Evolutionary conservation across 2,113 vertebrate species (phyloP), one percentile per base, ranked within the genome.

Genomic region (Siphamia tubifer): DNA sequence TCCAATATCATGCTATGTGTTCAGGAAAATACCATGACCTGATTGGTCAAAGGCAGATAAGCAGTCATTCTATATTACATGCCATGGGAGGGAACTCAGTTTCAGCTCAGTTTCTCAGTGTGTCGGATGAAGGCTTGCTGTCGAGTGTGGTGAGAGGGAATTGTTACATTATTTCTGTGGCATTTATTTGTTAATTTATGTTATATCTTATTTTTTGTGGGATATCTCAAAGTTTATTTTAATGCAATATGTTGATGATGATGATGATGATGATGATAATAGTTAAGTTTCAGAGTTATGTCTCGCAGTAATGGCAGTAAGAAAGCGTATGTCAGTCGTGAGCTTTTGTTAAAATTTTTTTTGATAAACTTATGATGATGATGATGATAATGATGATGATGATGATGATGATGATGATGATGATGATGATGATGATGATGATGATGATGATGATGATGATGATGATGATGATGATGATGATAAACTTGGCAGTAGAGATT

Each of bases 11-110:
- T 35, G 40, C 65, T 60, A 58, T 61, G 23, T 15, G 43, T 54
- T 65, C 58, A 17, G 56, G 52, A 38, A 55, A 54, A 54, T 28
- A 0, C 40, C 10, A 0, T 28, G 42, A 1, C 43, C 28, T 76
- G 87, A 89, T 90, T 89, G 86, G 88, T 81, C 61, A 7, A 39
- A 34, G 23, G 5, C 55, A 76, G 83, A 87, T 86, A 86, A 87
- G 57, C 62, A 67, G 76, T 75, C 53, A 51, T 77, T 79, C 60
- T 85, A 49, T 71, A 79, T 69, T 68, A 63, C 15, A 2, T 51
- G 63, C 57, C 19, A 5, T 13, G 25, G 25, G 76, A 56, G 52
- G 45, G 62, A 44, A 68, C 64, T 31, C 58, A 60, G 70, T 84
- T 71, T 69, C 70, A 30, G 74, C 42, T 84, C 74, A 79, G 45